A percentile compares a stretch with the other conserved stretches of the same genome.
phyloP scores from a whole-genome alignment of 2,113 vertebrate species.

The Paraplagusia blochii region DNA sequence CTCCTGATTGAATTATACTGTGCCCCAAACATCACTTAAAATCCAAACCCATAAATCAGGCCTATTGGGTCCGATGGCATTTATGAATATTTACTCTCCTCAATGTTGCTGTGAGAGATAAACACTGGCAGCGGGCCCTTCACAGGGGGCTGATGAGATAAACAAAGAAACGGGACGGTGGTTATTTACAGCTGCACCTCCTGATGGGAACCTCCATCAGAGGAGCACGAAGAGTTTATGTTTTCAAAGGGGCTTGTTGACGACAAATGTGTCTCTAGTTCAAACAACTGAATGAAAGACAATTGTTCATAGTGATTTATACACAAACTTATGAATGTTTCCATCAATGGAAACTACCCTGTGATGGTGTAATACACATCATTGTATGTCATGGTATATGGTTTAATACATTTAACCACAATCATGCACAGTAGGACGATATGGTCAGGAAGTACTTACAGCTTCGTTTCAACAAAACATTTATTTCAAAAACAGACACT shows the following conservation, averaged over 20 bases:
- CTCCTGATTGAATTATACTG: no score
- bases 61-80: constrained; percentile 9
- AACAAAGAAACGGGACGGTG: constrained; percentile 34
- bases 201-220: constrained; percentile 32
- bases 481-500: constrained; percentile 28
- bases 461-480: constrained; percentile 26
- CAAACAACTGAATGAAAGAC: no score
- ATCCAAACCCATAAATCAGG: constrained; percentile 14
- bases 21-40: no score
- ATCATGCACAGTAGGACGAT: constrained; percentile 2
- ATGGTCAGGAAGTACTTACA: constrained; percentile 22
- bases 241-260: constrained; percentile 24
- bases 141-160: constrained; percentile 29
- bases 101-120: constrained; percentile 16
- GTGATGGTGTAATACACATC: no score
- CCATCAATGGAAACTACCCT: no score
- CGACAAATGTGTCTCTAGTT: neutral
- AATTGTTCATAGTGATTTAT: no score
- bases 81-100: constrained; percentile 21
- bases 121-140: constrained; percentile 5
- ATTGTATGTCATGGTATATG: constrained; percentile 11
- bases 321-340: no score
- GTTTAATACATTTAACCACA: constrained; percentile 7
- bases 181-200: constrained; percentile 45
- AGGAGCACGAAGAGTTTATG: constrained; percentile 33